A percentile compares a stretch with the other conserved stretches of the same genome.
These are phyloP conservation scores for Picathartes gymnocephalus DNA, from an alignment of 2,113 vertebrate species.

Conservation along the genomic window DNA sequence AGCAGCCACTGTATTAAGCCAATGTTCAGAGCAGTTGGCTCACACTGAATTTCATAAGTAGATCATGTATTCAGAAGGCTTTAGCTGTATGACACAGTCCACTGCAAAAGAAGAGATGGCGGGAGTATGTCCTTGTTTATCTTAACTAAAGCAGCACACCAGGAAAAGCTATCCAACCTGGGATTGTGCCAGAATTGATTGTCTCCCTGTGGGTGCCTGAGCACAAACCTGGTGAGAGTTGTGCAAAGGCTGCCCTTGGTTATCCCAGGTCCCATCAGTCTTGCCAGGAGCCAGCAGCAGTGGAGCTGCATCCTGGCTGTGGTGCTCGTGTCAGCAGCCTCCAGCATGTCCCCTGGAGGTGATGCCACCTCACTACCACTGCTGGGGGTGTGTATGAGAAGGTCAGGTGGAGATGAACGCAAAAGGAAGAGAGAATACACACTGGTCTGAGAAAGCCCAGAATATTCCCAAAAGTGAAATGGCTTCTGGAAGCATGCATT, in stretches of 20 bases:
- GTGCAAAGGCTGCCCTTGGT: background rate
- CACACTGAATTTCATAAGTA: constrained; percentile 32
- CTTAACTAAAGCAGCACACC: background rate
- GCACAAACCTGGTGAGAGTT: background rate
- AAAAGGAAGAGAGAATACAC: background rate
- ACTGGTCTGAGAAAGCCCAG: background rate
- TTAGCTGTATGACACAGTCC: background rate
- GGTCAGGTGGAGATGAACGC: background rate
- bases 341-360: rapidly evolving
- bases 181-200: background rate
- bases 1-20: constrained; percentile 32
- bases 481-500: background rate
- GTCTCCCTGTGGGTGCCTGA: background rate
- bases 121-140: background rate
- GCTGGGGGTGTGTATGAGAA: background rate
- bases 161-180: background rate
- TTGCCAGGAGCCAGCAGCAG: background rate
- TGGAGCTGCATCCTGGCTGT: background rate
- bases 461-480: background rate
- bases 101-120: background rate
- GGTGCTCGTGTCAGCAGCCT: background rate
- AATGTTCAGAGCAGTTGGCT: constrained; percentile 28
- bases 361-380: background rate
- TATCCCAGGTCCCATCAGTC: background rate
- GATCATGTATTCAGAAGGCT: background rate